phyloP scores from a whole-genome alignment of 1,140 invertebrate genomes.

The Microplitis demolitor region DNA sequence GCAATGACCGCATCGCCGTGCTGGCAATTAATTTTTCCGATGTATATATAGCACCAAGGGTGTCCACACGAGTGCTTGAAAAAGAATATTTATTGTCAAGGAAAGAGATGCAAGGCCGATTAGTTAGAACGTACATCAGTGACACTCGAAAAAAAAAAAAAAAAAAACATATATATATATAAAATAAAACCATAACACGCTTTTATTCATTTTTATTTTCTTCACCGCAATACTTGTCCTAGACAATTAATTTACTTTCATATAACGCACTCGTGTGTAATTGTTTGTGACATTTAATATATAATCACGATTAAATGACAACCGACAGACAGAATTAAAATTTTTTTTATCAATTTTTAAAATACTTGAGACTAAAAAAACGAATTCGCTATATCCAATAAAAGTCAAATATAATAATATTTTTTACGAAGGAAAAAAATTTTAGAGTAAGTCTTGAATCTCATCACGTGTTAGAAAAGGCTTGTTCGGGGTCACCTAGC shows the following conservation, averaged over 20 bases:
- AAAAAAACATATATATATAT: too few relatives aligned
- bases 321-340: background rate
- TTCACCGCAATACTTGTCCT: background rate
- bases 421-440: too few relatives aligned
- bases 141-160: background rate
- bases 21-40: constrained; percentile 24
- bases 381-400: background rate
- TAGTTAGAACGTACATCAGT: background rate
- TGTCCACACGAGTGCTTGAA: constrained; percentile 25
- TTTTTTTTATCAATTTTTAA: background rate
- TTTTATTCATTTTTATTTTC: background rate
- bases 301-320: background rate
- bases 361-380: background rate
- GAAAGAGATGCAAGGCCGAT: constrained; percentile 1
- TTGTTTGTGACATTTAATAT: background rate
- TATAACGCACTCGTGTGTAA: background rate
- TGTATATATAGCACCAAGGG: background rate
- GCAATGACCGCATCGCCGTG: background rate
- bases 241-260: background rate
- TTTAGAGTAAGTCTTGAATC: too few relatives aligned
- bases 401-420: too few relatives aligned
- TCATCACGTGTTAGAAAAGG: too few relatives aligned
- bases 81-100: constrained; percentile 26
- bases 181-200: background rate
- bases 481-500: too few relatives aligned